Evolutionary conservation across 2,797 vertebrate genomes (phyloP).

Genomic region (Pachyuromys duprasi): DNA sequence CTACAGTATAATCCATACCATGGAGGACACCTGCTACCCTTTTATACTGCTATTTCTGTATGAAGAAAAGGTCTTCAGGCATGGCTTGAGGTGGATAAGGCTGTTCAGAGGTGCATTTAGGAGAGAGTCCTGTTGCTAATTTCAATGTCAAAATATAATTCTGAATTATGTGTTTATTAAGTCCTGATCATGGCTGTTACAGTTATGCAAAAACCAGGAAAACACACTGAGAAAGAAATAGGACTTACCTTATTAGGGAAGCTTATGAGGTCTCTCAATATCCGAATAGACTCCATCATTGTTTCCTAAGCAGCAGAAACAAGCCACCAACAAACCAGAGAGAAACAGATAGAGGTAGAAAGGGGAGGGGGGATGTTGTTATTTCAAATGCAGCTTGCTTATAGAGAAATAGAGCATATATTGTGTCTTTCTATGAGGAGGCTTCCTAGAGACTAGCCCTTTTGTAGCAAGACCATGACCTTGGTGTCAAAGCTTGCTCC

Average conservation of each 20-base stretch:
- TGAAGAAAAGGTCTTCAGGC: background rate
- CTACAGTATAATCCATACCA: background rate
- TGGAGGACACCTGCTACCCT: background rate
- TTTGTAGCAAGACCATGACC: background rate
- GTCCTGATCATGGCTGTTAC: background rate
- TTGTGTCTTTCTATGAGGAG: background rate
- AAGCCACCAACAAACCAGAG: background rate
- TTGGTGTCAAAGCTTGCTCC: background rate
- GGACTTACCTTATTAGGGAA: conserved; percentile 86
- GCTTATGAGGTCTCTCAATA: conserved; percentile 86
- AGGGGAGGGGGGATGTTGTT: background rate
- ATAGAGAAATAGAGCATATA: background rate
- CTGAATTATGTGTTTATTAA: background rate
- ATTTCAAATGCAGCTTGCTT: background rate
- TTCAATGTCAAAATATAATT: background rate
- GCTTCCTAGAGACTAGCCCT: background rate
- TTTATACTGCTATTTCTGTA: background rate
- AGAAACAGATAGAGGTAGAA: background rate
- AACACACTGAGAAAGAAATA: background rate
- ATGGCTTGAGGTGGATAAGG: background rate
- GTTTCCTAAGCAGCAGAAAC: conserved; percentile 82
- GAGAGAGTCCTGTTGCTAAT: background rate
- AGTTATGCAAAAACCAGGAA: background rate
- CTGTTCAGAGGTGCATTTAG: background rate
- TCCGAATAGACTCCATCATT: conserved; percentile 82